Base-by-base conservation (phyloP, 2,797 vertebrate species). In the Gymnoscopelus braueri region DNA sequence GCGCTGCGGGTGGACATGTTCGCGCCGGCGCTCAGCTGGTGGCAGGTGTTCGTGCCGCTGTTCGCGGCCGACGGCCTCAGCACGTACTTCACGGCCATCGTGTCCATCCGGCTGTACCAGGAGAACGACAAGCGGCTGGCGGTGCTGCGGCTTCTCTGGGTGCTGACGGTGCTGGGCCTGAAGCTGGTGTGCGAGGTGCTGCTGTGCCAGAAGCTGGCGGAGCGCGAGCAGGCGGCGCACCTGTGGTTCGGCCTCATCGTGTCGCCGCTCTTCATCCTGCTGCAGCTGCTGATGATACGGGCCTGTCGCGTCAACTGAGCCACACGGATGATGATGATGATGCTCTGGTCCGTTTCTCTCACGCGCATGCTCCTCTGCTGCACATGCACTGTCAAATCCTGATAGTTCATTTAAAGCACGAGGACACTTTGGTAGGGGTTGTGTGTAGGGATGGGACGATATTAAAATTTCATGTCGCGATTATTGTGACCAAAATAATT, bases 111-210 rank as follows among this genome's bases (percentile, higher is more conserved):
- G 3, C 95, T 99, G 19, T 99, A 98, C 93, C 97, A 98, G 91
- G 97, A 99, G 69, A 98, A 98, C 0, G 98, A 99, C 92, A 97
- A 97, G 89, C 95, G 98, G 0, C 92, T 98, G 74, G 97, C 98
- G 0, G 96, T 98, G 82, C 92, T 99, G 78, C 94, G 98, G 57
- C 95, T 99, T 74, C 95, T 99, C 85, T 99, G 98, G 98, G 95
- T 99, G 84, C 94, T 98, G 86, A 99, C 97, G 0, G 95, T 99
- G 63, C 96, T 99, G 69, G 97, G 98, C 86, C 95, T 99, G 70
- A 99, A 99, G 94, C 96, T 99, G 70, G 96, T 99, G 79, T 99
- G 98, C 3, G 98, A 99, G 93, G 97, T 99, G 90, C 90, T 99
- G 79, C 88, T 99, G 68, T 99, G 97, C 85, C 97, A 99, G 94